Conservation (phyloP, 2,797 vertebrate genomes). For the Hydrolagus colliei region DNA sequence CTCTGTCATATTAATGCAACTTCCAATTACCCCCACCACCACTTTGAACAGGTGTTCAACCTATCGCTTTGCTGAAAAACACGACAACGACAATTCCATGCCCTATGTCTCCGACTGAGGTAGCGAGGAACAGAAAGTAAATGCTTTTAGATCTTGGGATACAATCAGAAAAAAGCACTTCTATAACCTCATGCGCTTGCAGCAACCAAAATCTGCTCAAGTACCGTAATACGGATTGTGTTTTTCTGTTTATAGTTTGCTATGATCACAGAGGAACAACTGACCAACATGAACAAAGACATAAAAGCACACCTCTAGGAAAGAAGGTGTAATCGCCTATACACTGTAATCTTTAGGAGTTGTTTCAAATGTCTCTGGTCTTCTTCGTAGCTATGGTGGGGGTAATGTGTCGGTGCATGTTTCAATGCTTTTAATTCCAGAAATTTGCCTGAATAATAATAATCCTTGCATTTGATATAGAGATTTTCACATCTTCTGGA, state of each 20-base stretch:
- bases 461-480: no score
- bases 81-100: neutral
- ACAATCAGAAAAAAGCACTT: neutral
- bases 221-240: neutral
- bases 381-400: no score
- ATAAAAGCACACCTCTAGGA: neutral
- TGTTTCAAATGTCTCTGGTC: no score
- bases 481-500: no score
- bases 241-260: neutral
- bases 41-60: conserved; percentile 6
- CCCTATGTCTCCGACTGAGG: neutral
- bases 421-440: no score
- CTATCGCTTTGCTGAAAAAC: neutral
- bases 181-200: neutral
- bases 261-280: neutral
- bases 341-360: no score
- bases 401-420: no score
- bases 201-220: neutral
- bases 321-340: neutral
- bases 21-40: neutral
- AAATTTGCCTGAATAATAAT: no score
- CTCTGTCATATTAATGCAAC: neutral
- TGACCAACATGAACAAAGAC: neutral
- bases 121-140: neutral
- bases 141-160: neutral